Percentiles rank a stretch among this genome's conserved stretches.
Conservation (phyloP, 2,113 vertebrate species). For the Mellivora capensis region DNA sequence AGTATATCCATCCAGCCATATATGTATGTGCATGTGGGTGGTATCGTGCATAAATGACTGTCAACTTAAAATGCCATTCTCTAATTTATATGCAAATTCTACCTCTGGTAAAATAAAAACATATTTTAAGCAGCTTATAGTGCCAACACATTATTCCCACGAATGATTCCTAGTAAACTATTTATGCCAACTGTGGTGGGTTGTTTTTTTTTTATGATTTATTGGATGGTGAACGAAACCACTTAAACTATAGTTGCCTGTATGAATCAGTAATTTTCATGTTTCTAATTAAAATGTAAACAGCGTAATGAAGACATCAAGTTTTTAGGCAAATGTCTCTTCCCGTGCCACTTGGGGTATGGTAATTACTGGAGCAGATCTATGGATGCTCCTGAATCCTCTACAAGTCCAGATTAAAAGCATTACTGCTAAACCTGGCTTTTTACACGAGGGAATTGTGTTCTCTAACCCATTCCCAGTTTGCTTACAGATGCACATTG, state of each 20-base stretch:
- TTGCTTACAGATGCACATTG: constrained; percentile 83
- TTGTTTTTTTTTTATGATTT: constrained; percentile 77
- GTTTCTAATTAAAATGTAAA: constrained; percentile 99
- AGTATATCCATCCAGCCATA: not conserved
- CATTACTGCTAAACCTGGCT: constrained; percentile 95
- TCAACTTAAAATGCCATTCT: constrained; percentile 77
- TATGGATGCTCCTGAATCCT: constrained; percentile 94
- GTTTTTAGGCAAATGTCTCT: constrained; percentile 97
- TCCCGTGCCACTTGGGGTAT: constrained; percentile 95
- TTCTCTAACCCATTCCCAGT: constrained; percentile 92
- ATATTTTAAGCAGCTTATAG: constrained; percentile 79
- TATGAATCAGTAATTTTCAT: constrained; percentile 91
- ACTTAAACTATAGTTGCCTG: constrained; percentile 87
- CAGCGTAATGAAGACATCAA: constrained; percentile 98
- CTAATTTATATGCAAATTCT: constrained; percentile 80
- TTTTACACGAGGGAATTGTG: constrained; percentile 91
- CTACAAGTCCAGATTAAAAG: constrained; percentile 98
- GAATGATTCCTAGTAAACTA: constrained; percentile 82
- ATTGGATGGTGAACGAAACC: constrained; percentile 83
- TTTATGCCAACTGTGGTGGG: constrained; percentile 77
- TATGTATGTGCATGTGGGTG: constrained; percentile 64
- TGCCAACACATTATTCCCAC: constrained; percentile 79
- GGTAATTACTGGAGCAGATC: constrained; percentile 98
- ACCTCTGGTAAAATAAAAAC: constrained; percentile 79
- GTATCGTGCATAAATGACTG: constrained; percentile 61